These are phyloP conservation scores for Bombus fervidus DNA, from an alignment of 1,140 invertebrate species.

Conservation along the genomic window DNA sequence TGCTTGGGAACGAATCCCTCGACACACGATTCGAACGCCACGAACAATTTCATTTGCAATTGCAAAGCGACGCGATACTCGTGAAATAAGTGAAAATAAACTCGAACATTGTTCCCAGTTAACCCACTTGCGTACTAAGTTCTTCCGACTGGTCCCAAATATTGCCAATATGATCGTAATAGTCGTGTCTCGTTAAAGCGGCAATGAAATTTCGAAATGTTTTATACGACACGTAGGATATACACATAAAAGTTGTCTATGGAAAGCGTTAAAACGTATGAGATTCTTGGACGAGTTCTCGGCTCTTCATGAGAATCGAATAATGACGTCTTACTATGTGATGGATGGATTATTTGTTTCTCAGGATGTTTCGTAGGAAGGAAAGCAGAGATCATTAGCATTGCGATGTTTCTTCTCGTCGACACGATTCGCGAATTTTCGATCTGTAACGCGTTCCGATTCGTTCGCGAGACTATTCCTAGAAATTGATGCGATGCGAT, in stretches of 20 bases:
- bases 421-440: background rate
- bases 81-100: background rate
- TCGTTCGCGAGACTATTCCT: background rate
- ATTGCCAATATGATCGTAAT: no score
- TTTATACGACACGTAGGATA: background rate
- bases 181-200: no score
- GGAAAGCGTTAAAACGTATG: background rate
- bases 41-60: background rate
- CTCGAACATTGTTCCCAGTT: background rate
- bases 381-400: constrained; percentile 67
- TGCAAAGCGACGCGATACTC: background rate
- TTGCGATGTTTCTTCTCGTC: constrained; percentile 44
- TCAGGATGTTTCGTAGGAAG: constrained; percentile 47
- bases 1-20: background rate
- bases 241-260: background rate
- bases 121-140: background rate
- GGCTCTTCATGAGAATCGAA: background rate
- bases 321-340: constrained; percentile 3
- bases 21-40: background rate
- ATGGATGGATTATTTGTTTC: constrained; percentile 68
- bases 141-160: background rate
- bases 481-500: background rate
- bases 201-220: background rate
- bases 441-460: background rate
- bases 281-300: background rate